Evolutionary conservation across 2,113 vertebrate species (phyloP).

Genomic region (Coreoperca whiteheadi): DNA sequence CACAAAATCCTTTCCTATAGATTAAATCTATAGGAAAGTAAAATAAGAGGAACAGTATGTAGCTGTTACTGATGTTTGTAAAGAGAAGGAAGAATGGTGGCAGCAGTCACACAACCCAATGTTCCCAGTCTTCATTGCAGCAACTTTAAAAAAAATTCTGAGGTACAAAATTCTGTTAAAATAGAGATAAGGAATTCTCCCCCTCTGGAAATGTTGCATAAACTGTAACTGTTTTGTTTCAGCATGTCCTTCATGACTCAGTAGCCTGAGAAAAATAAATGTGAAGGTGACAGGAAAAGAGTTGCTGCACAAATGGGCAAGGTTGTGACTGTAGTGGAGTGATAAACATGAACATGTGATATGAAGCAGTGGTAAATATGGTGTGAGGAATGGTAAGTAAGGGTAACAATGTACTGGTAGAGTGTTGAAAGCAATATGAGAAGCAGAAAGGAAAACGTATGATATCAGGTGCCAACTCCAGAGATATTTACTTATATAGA

Average conservation of each 20-base stretch:
- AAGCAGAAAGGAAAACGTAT: not conserved
- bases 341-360: not conserved
- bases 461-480: not conserved
- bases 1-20: too few species aligned
- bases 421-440: not conserved
- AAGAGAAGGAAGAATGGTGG: too few species aligned
- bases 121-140: not conserved
- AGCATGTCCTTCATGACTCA: not conserved
- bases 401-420: not conserved
- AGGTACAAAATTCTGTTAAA: not conserved
- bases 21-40: not conserved
- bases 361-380: not conserved
- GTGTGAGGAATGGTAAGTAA: not conserved
- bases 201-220: not conserved
- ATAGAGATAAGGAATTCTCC: not conserved
- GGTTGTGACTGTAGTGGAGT: not conserved
- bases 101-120: not conserved
- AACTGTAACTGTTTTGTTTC: not conserved
- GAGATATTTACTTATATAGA: not conserved
- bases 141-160: not conserved
- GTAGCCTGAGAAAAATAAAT: not conserved
- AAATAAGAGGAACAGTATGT: not conserved
- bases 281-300: not conserved
- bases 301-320: not conserved
- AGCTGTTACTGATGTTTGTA: not conserved